Percentiles rank a stretch among this genome's conserved stretches.
phyloP scores from a whole-genome alignment of 2,888 invertebrate species.

The Plutella xylostella region DNA sequence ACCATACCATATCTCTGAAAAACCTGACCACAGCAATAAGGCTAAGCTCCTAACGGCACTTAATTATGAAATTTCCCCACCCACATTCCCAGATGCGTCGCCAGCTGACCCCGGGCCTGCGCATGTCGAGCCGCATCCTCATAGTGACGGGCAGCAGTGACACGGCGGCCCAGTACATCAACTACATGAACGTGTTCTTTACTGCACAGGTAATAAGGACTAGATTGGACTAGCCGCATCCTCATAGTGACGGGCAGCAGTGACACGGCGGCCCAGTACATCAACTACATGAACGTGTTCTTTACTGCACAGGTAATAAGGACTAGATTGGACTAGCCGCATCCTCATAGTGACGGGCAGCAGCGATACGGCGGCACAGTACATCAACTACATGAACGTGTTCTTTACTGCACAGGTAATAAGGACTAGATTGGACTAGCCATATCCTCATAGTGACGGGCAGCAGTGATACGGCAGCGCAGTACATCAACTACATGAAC shows the following conservation, averaged over 20 bases:
- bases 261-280: conserved; percentile 94
- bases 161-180: conserved; percentile 96
- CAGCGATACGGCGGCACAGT: conserved; percentile 92
- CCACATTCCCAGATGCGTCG: conserved; percentile 59
- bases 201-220: conserved; percentile 82
- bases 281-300: conserved; percentile 98
- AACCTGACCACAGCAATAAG: too few relatives aligned
- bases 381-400: conserved; percentile 98
- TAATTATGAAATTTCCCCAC: too few relatives aligned
- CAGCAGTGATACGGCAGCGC: conserved; percentile 92
- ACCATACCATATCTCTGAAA: too few relatives aligned
- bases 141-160: conserved; percentile 92
- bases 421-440: too few relatives aligned
- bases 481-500: conserved; percentile 99
- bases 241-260: conserved; percentile 92
- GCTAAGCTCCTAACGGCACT: too few relatives aligned
- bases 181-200: conserved; percentile 98
- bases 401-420: conserved; percentile 96
- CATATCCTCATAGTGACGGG: conserved; percentile 90
- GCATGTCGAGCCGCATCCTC: conserved; percentile 81
- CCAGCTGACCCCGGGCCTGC: conserved; percentile 71
- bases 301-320: conserved; percentile 90
- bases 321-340: conserved; percentile 78
- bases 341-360: conserved; percentile 91
- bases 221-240: too few relatives aligned